These are phyloP conservation scores for Epinephelus cyanopodus DNA, from an alignment of 2,113 vertebrate species.

Conservation along the genomic window DNA sequence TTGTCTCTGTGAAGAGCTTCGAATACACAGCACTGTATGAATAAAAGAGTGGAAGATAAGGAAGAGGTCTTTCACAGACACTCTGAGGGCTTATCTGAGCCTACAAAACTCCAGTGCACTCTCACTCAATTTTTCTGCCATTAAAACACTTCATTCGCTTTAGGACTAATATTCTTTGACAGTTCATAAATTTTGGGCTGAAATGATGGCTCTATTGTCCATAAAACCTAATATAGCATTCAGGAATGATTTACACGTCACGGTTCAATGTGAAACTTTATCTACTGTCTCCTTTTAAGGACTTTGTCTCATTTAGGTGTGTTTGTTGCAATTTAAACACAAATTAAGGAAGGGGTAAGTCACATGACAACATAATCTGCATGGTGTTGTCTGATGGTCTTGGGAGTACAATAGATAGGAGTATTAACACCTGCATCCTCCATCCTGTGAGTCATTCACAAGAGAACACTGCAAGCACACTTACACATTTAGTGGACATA, in stretches of 20 bases:
- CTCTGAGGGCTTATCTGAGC: conserved; percentile 58
- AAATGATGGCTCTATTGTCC: conserved; percentile 54
- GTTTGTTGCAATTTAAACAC: background rate
- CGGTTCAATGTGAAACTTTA: conserved; percentile 36
- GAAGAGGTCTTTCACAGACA: conserved; percentile 51
- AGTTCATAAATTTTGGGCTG: conserved; percentile 39
- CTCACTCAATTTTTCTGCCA: conserved; percentile 29
- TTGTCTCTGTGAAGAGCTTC: conserved; percentile 50
- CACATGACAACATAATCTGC: background rate
- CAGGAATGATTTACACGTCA: conserved; percentile 26
- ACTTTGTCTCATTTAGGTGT: conserved; percentile 21
- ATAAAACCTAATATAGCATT: conserved; percentile 43
- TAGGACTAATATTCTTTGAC: conserved; percentile 46
- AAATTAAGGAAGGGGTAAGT: background rate
- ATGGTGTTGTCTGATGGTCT: background rate
- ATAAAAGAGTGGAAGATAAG: conserved; percentile 69
- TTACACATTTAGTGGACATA: background rate
- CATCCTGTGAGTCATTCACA: background rate
- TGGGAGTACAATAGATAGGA: background rate
- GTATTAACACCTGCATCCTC: conserved; percentile 1
- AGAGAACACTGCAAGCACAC: background rate
- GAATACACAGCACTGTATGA: conserved; percentile 60
- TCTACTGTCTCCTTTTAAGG: conserved; percentile 17
- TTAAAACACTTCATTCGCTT: conserved; percentile 51
- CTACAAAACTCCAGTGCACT: conserved; percentile 48